Base-by-base conservation (phyloP, 2,888 invertebrate genomes). In the Macropis europaea region DNA sequence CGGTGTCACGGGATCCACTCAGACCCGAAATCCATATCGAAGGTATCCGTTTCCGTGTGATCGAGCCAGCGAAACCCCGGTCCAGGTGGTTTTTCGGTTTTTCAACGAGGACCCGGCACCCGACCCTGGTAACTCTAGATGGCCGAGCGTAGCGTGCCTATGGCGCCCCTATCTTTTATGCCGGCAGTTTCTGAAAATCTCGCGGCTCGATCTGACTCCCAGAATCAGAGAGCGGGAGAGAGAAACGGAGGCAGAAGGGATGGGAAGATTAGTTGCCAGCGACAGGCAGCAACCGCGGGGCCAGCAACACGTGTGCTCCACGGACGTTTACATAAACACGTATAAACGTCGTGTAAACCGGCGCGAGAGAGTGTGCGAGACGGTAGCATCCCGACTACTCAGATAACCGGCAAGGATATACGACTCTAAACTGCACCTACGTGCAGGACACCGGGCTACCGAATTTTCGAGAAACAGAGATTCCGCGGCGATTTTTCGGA, bases 161-260 rank as follows among this genome's bases (percentile, higher is more conserved):
- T 86, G 87, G 88, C 88, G 87, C 88, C 87, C 86, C 85, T 84
- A 86, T 88, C 85, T 85, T 87, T 88, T 87, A 86, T 85, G 80
- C 81, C 79, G 74, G 81, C 82, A 79, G 85, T 85, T 85, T 82
- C 82, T 76, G 82, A 87, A 87, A 87, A 86, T 88, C 88, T 88
- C 74, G 19, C 56, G 76, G 81, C 82, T 82, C 82, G 83, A 86
- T 87, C 87, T 87, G 79, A 64, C 67, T 67, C 68, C 70, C 59
- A 30, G 36, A 34, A 50, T 26, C 9, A 13, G 13, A 30, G 17
- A 13, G 34, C 24, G 9, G 19, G 36, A 32, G 38, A 57, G 26
- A 7, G 17, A 2, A 7, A 28, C 19, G 54, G 32, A 38, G 38
- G 28, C 42, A 36, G 45, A n/a, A n/a, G 52, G 63, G 43, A 42